Evolutionary conservation across 2,113 vertebrate species (phyloP), one percentile per base, ranked within the genome.

Genomic region (Equus przewalskii): DNA sequence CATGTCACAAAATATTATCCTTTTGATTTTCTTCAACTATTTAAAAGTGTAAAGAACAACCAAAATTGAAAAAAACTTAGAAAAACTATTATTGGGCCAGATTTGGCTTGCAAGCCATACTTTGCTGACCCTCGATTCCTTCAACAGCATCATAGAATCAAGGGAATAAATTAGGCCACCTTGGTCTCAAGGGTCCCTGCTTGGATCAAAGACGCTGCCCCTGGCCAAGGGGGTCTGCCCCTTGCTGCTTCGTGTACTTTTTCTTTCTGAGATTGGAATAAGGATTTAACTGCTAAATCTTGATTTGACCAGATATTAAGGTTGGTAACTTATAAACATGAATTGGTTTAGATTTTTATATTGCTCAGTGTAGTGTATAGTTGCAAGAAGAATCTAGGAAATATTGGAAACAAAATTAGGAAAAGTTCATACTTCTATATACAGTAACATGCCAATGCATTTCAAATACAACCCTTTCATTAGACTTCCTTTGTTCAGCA

Each of bases 381-480:
- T 96, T 94, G 89, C 88, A 95, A 80, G 69, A 89, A 91, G 73
- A 92, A 97, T 97, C 97, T 91, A 87, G 94, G 89, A 97, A 98
- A 93, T 96, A 97, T 62, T 94, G 96, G 94, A 98, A 97, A 95
- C 65, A 82, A 72, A 93, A 97, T 97, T 62, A 93, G 96, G 79
- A 26, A 82, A 96, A 97, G 97, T 98, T 97, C 94, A 94, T 89
- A 70, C 95, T 97, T 97, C 97, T 97, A 94, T 96, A 98, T 97
- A 96, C 95, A 97, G 97, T 94, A 98, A 94, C 96, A 75, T 96
- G 96, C 97, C 94, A 83, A 16, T 97, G 94, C 44, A 2, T 91
- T 80, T 92, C 94, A 67, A 60, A 86, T 90, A 62, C 95, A 97
- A 60, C 89, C 97, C 98, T 96, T 94, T 97, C 96, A 96, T 98